Conservation (phyloP, 30 jellyfish, hydroid and myxozoan genomes). For the Aurelia aurita complex sp. Pacific region DNA sequence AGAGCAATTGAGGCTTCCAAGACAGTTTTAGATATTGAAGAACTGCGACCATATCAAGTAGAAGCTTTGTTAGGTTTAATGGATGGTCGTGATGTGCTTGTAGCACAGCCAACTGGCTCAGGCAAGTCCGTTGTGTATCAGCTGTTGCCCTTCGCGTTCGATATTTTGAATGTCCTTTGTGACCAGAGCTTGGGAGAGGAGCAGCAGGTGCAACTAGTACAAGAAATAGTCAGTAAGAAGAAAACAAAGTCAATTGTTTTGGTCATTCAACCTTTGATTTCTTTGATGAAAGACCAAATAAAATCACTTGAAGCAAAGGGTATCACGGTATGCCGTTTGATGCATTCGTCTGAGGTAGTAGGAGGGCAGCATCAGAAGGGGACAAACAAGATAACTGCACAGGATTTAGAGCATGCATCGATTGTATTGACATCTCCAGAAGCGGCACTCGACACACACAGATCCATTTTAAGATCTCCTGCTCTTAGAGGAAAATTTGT, state of each 20-base stretch:
- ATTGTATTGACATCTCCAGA: conserved; percentile 9
- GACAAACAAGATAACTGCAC: no score
- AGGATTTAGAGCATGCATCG: neutral
- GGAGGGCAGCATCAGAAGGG: no score
- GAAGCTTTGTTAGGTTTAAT: neutral
- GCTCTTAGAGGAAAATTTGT: neutral
- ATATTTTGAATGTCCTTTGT: neutral
- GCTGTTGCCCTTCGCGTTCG: neutral
- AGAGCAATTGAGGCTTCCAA: neutral
- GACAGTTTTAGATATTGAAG: neutral
- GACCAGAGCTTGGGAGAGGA: neutral
- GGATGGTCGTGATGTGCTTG: conserved; percentile 5
- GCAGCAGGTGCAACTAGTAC: neutral
- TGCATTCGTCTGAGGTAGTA: no score
- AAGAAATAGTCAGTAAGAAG: neutral
- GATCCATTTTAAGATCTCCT: neutral
- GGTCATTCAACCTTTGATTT: conserved; percentile 15
- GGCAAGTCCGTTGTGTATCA: neutral
- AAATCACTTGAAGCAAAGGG: neutral
- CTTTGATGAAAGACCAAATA: conserved; percentile 21
- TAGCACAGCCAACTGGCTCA: neutral
- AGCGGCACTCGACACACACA: conserved; percentile 1
- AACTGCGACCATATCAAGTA: neutral
- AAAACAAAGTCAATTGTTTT: neutral
- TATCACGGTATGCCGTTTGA: neutral